These are phyloP conservation scores for Ceratina australensis DNA, from an alignment of 1,140 invertebrate genomes.

Conservation along the genomic window DNA sequence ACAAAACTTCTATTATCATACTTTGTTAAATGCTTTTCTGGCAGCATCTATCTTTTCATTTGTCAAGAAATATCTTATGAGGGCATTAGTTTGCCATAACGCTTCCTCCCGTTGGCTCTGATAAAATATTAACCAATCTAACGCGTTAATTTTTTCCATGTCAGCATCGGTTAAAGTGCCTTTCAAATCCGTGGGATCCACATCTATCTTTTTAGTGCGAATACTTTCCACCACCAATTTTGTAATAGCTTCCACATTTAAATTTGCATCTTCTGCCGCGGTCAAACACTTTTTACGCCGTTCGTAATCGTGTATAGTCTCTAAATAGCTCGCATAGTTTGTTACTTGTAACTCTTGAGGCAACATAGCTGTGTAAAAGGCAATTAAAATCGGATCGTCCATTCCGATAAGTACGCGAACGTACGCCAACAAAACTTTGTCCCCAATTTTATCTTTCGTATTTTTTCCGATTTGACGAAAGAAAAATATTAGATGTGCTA, in stretches of 20 bases:
- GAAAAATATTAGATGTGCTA: conserved; percentile 92
- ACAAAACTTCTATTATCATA: conserved; percentile 58
- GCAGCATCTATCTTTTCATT: conserved; percentile 85
- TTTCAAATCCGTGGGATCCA: conserved; percentile 67
- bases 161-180: conserved; percentile 82
- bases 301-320: conserved; percentile 84
- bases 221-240: conserved; percentile 91
- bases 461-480: conserved; percentile 88
- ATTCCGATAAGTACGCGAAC: conserved; percentile 86
- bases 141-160: conserved; percentile 87
- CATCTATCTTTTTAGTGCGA: conserved; percentile 76
- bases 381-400: conserved; percentile 88
- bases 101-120: conserved; percentile 88
- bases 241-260: conserved; percentile 91
- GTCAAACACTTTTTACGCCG: conserved; percentile 82
- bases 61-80: conserved; percentile 90
- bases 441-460: conserved; percentile 84
- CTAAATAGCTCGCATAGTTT: conserved; percentile 89
- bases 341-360: conserved; percentile 85
- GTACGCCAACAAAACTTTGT: conserved; percentile 87
- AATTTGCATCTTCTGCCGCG: conserved; percentile 86
- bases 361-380: conserved; percentile 90
- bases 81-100: conserved; percentile 92
- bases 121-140: conserved; percentile 94
- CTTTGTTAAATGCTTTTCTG: conserved; percentile 84